Evolutionary conservation across 2,113 vertebrate species (phyloP).

Genomic region (Chunga burmeisteri): DNA sequence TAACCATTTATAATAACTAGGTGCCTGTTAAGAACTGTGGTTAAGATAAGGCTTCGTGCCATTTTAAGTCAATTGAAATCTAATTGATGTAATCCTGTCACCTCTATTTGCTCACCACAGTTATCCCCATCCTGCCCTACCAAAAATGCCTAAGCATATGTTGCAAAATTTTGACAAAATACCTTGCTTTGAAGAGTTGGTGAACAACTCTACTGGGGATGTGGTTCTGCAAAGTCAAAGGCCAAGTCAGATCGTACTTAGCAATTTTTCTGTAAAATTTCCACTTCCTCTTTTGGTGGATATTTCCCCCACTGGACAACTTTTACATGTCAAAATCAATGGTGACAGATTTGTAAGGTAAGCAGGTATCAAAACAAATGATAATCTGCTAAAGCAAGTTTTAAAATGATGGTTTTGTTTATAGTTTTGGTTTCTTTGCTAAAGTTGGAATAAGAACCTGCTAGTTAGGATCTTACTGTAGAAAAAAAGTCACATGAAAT

Average conservation of each 20-base stretch:
- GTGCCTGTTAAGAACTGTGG: background rate
- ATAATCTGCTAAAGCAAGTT: background rate
- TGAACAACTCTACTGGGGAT: background rate
- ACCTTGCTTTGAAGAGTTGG: background rate
- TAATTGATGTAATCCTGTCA: background rate
- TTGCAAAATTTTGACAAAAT: background rate
- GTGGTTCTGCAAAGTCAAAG: background rate
- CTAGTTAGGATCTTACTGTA: background rate
- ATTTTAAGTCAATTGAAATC: background rate
- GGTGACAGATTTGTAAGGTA: background rate
- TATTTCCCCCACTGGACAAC: background rate
- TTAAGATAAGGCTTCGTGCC: background rate
- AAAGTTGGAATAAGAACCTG: background rate
- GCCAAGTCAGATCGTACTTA: background rate
- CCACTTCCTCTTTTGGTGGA: background rate
- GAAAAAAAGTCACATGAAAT: background rate
- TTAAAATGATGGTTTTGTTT: background rate
- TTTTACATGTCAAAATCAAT: background rate
- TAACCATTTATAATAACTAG: background rate
- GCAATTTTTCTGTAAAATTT: background rate
- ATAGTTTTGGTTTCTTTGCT: background rate
- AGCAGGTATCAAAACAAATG: background rate
- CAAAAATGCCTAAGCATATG: rapidly evolving
- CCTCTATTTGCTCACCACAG: rapidly evolving
- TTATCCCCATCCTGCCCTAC: background rate